phyloP scores from a whole-genome alignment of 2,113 vertebrate species.

The Ophiodon elongatus region DNA sequence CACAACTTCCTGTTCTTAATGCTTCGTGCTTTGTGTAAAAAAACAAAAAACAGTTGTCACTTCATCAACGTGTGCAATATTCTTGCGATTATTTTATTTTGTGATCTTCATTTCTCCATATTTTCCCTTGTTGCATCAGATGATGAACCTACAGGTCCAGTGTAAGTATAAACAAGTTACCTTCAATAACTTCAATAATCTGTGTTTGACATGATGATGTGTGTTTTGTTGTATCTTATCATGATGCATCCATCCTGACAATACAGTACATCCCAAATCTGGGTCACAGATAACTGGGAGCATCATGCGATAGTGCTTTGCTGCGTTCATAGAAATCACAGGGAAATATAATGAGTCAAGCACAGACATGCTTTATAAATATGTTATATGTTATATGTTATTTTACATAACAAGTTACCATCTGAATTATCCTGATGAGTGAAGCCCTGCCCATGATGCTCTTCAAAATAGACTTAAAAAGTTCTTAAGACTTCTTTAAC shows the following conservation, averaged over 20 bases:
- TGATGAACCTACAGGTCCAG: constrained; percentile 96
- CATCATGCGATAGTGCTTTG: constrained; percentile 5
- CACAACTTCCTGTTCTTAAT: constrained; percentile 6
- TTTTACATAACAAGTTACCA: not conserved
- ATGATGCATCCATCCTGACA: constrained; percentile 14
- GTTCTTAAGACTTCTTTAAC: not conserved
- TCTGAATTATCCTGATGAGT: not conserved
- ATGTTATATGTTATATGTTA: too few species aligned
- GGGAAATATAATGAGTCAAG: not conserved
- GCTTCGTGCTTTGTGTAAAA: constrained; percentile 8
- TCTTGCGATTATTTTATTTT: constrained; percentile 71
- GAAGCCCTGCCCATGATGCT: not conserved
- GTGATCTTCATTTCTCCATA: constrained; percentile 76
- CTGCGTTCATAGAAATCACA: constrained; percentile 7
- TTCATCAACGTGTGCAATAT: constrained; percentile 40
- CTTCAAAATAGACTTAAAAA: not conserved
- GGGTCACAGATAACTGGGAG: constrained; percentile 24
- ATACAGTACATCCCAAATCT: constrained; percentile 24
- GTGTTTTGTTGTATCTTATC: constrained; percentile 39
- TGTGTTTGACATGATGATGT: constrained; percentile 22
- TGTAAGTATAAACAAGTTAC: constrained; percentile 85
- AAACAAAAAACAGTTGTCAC: not conserved
- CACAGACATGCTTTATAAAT: too few species aligned
- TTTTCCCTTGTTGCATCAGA: constrained; percentile 84
- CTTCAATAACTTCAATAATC: constrained; percentile 10